Base-by-base conservation (phyloP, 2,888 invertebrate species). In the Oasisia sp. region DNA sequence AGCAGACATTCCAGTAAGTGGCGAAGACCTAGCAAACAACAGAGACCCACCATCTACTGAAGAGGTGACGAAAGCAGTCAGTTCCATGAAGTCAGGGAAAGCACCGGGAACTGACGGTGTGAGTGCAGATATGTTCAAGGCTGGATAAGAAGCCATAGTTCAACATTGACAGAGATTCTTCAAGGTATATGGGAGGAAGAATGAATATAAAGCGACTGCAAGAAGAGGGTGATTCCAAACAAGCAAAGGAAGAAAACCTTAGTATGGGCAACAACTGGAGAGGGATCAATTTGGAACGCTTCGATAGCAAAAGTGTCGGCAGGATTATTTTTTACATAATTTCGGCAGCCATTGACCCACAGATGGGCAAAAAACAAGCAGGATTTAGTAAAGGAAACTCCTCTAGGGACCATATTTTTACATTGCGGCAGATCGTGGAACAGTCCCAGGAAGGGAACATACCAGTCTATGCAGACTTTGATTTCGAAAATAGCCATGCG, bases 181-280 rank as follows among this genome's bases (percentile, higher is more conserved):
- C n/a, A 90, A 90, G 90, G 32, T 19, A 90, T 1, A 19, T 32
- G 90, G 90, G 90, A 90, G 90, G 90, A 0, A 27, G 27, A 90
- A n/a, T 27, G 3, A 90, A 90, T n/a, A 12, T 32, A 0, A 19
- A 27, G 32, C 14, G 90, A 90, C 27, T 90, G 90, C 19, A 90
- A 90, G 32, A 90, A 5, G 90, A 32, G 27, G 19, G n/a, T 90
- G 90, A 90, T 90, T 9, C n/a, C 27, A 90, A 90, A 8, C 19
- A n/a, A 90, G n/a, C 90, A 14, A 90, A 90, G 90, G n/a, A 90
- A 90, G 74, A 91, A 32, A 91, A 92, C 91, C 56, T 93, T 27
- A 45, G 45, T 92, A 90, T n/a, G n/a, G n/a, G n/a, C 27, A 93
- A 92, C 89, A 93, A 92, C 56, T 92, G 89, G 91, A 45, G 92